Percentiles rank a stretch among this genome's conserved stretches.
Conservation (phyloP, 1,140 invertebrate genomes). For the Oreohelix idahoensis region DNA sequence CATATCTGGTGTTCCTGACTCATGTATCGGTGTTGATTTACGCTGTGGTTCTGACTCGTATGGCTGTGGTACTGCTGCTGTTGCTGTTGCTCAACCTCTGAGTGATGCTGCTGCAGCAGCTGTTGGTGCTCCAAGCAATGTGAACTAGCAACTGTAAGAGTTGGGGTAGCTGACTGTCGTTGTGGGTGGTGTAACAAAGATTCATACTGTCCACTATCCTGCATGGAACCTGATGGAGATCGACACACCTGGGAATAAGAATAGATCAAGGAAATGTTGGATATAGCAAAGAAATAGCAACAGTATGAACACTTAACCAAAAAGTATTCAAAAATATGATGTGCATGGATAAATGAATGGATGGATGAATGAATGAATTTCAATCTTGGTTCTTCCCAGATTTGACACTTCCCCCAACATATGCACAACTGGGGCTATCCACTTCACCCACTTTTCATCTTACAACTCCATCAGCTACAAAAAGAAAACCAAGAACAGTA, state of each 20-base stretch:
- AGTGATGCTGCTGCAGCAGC: background rate
- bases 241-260: conserved; percentile 21
- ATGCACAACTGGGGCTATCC: too few relatives aligned
- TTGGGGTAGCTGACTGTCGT: background rate
- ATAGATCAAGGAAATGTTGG: too few relatives aligned
- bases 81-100: background rate
- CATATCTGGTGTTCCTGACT: background rate
- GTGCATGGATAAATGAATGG: too few relatives aligned
- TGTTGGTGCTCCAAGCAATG: conserved; percentile 30
- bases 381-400: too few relatives aligned
- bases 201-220: conserved; percentile 26
- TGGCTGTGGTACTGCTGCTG: background rate
- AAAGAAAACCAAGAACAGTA: too few relatives aligned
- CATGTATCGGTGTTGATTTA: background rate
- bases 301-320: too few relatives aligned
- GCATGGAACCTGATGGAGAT: conserved; percentile 18
- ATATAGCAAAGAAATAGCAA: too few relatives aligned
- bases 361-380: too few relatives aligned
- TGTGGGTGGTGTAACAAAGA: background rate
- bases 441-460: too few relatives aligned
- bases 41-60: background rate
- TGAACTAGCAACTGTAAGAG: background rate
- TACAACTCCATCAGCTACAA: too few relatives aligned
- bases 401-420: too few relatives aligned
- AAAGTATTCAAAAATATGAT: too few relatives aligned